A percentile compares a stretch with the other conserved stretches of the same genome.
phyloP scores from a whole-genome alignment of 2,797 vertebrate species.

The Loris lydekkerianus region DNA sequence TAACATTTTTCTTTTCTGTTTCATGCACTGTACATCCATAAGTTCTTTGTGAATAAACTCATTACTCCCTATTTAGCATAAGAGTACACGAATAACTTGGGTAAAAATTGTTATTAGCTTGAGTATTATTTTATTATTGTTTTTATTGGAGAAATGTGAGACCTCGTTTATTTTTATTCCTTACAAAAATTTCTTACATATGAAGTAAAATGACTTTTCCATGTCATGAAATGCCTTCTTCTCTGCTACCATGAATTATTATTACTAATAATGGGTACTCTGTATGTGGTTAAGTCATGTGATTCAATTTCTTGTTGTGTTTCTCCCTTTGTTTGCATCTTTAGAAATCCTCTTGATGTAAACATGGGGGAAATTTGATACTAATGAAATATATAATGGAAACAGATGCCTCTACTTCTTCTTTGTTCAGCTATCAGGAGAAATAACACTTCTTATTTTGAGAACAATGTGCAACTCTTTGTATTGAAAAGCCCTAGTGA shows the following conservation, averaged over 20 bases:
- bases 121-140: constrained; percentile 5
- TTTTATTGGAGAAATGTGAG: constrained; percentile 23
- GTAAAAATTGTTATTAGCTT: constrained; percentile 11
- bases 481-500: background rate
- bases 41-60: background rate
- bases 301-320: background rate
- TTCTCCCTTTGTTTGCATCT: constrained; percentile 58
- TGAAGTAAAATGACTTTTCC: background rate
- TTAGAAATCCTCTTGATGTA: background rate
- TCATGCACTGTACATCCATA: background rate
- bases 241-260: background rate
- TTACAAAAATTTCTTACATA: background rate
- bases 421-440: constrained; percentile 10
- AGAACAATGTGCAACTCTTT: constrained; percentile 52
- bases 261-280: background rate
- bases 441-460: constrained; percentile 45
- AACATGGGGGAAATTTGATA: constrained; percentile 44
- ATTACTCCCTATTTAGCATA: background rate
- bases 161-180: constrained; percentile 34
- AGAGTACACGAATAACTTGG: background rate
- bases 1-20: constrained; percentile 14
- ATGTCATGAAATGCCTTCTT: constrained; percentile 11
- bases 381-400: constrained; percentile 29
- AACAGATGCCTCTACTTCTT: constrained; percentile 45
- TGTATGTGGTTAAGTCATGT: background rate